Evolutionary conservation across 1,140 invertebrate genomes (phyloP).

Genomic region (Drosophila hydei): DNA sequence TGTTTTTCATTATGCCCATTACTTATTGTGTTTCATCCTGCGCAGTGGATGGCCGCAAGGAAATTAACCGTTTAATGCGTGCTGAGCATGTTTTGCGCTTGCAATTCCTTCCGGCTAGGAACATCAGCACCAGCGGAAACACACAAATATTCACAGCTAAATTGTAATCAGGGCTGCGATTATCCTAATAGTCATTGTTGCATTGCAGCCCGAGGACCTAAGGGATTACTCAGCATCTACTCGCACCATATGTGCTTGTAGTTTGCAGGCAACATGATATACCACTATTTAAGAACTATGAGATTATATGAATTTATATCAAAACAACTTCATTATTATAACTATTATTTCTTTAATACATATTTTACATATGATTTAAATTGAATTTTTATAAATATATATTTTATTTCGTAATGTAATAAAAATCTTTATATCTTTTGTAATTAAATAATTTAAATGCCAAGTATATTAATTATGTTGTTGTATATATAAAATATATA

Average conservation of each 20-base stretch:
- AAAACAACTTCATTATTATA: too few species aligned
- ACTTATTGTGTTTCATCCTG: constrained; percentile 16
- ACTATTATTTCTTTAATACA: too few species aligned
- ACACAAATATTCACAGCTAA: constrained; percentile 22
- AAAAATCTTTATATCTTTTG: too few species aligned
- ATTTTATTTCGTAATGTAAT: too few species aligned
- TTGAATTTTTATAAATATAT: too few species aligned
- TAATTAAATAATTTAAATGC: too few species aligned
- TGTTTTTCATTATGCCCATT: constrained; percentile 47
- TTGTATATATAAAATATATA: too few species aligned
- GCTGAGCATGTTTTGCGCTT: constrained; percentile 11
- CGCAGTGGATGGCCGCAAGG: neutral
- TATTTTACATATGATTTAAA: too few species aligned
- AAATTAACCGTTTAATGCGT: constrained; percentile 9
- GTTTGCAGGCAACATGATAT: too few species aligned
- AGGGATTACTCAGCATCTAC: neutral
- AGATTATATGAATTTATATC: too few species aligned
- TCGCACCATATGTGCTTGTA: neutral
- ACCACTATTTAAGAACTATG: neutral
- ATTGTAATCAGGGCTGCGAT: constrained; percentile 21
- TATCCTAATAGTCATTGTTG: constrained; percentile 19
- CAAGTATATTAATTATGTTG: too few species aligned
- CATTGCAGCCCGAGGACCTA: neutral
- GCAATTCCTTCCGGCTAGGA: constrained; percentile 15
- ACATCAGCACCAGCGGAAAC: constrained; percentile 12